phyloP scores from a whole-genome alignment of 64 coral and sea anemone species.

The Pocillopora verrucosa region DNA sequence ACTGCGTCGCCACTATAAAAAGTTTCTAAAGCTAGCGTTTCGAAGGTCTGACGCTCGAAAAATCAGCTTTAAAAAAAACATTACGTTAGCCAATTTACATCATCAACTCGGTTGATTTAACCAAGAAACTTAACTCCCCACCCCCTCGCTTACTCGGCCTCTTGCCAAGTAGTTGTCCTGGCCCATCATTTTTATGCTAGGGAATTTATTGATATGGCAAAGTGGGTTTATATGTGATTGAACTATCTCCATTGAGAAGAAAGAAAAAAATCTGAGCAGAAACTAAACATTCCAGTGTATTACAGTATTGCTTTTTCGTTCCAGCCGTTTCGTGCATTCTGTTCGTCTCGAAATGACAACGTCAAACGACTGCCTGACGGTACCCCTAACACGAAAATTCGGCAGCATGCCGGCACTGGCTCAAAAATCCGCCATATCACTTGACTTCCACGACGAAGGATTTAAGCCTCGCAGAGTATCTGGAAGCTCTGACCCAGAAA shows the following conservation, averaged over 20 bases:
- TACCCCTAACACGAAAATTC: constrained; percentile 7
- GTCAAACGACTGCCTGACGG: background rate
- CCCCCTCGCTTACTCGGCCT: too few species aligned
- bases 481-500: background rate
- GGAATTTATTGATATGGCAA: too few species aligned
- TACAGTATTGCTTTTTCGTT: background rate
- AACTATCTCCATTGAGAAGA: background rate
- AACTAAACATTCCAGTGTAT: background rate
- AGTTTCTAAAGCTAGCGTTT: too few species aligned
- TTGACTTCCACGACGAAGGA: background rate
- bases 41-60: too few species aligned
- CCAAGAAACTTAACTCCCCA: too few species aligned
- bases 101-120: too few species aligned
- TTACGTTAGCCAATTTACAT: too few species aligned
- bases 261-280: background rate
- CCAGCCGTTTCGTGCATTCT: background rate
- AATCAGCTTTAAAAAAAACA: too few species aligned
- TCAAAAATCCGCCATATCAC: constrained; percentile 20
- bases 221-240: background rate
- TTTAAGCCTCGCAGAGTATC: background rate
- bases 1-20: too few species aligned
- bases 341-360: background rate
- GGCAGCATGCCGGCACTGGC: constrained; percentile 17
- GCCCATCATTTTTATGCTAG: too few species aligned
- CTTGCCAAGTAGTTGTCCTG: too few species aligned